phyloP scores from a whole-genome alignment of 1,140 invertebrate species.

The Ptiloglossa arizonensis region DNA sequence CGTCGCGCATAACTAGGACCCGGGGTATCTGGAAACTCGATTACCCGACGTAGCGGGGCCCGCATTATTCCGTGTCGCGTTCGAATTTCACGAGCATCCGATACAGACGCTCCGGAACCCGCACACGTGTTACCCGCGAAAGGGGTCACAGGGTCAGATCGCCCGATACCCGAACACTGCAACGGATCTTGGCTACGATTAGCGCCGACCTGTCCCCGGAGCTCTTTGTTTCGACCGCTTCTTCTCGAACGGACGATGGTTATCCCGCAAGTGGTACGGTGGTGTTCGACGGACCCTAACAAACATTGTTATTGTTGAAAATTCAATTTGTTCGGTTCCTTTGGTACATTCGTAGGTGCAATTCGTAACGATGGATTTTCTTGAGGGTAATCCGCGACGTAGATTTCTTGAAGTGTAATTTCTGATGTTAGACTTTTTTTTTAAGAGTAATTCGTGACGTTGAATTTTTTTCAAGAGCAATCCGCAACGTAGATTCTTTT shows the following conservation, averaged over 20 bases:
- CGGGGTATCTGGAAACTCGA: conserved; percentile 7
- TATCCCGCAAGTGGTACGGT: too few relatives aligned
- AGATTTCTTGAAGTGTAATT: too few relatives aligned
- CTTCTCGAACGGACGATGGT: neutral
- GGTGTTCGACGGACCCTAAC: too few relatives aligned
- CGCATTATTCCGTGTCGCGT: neutral
- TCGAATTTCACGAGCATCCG: neutral
- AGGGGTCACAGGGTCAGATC: conserved; percentile 5
- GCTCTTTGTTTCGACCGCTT: neutral
- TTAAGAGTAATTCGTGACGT: too few relatives aligned
- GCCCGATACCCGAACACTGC: neutral
- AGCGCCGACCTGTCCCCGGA: neutral
- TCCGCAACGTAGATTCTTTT: too few relatives aligned
- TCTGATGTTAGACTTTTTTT: too few relatives aligned
- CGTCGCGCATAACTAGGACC: conserved; percentile 5
- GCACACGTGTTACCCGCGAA: conserved; percentile 1
- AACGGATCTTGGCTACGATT: neutral
- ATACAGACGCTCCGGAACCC: neutral
- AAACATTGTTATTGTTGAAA: too few relatives aligned
- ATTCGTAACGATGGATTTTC: too few relatives aligned
- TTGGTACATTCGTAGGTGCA: too few relatives aligned
- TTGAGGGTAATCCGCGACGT: too few relatives aligned
- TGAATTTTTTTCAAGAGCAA: too few relatives aligned
- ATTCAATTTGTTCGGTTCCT: too few relatives aligned
- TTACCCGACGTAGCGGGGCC: neutral